Base-by-base conservation (phyloP, 2,888 invertebrate genomes). In the Apodemia mormo region DNA sequence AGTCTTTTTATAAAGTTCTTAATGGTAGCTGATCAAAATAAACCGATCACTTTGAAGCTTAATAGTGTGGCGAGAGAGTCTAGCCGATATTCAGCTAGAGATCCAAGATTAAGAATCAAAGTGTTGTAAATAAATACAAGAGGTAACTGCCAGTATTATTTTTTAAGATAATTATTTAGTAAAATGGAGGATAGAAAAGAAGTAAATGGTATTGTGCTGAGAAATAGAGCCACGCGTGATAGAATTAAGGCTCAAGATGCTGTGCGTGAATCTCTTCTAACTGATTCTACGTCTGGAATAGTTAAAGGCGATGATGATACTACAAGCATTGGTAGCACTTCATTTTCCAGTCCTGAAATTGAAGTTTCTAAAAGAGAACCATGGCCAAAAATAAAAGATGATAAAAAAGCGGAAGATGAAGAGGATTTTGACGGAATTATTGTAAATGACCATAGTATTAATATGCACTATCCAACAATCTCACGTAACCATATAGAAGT, bases 101-200 rank as follows among this genome's bases (percentile, higher is more conserved):
- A 95, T 79, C 95, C 95, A 49, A 87, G 94, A 79, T 94, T 94
- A 94, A 94, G 94, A 94, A 82, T 87, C 33, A 94, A 94, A 85
- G 83, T 82, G 30, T 64, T 29, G 22, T 37, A 70, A 7, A 22
- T 66, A 67, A 66, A 66, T 6, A 64, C 14, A 6, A 30, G 14
- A n/a, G 33, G 61, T 33, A 72, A 73, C 80, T 80, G 78, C 80
- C 92, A 90, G 90, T 92, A 92, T 92, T 92, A 85, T 73, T 75
- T 74, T 74, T 77, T 56, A 64, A 22, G 79, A 81, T 84, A 85
- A 83, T 84, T 85, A 83, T 77, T 81, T 80, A 76, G 79, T 82
- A 79, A 74, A 78, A 92, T 92, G 91, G 88, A 89, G 73, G 80
- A 81, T 73, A 83, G 87, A 73, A 81, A 81, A 75, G 87, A 85